Evolutionary conservation across 2,113 vertebrate species (phyloP).

Genomic region (Rousettus leschenaultii): DNA sequence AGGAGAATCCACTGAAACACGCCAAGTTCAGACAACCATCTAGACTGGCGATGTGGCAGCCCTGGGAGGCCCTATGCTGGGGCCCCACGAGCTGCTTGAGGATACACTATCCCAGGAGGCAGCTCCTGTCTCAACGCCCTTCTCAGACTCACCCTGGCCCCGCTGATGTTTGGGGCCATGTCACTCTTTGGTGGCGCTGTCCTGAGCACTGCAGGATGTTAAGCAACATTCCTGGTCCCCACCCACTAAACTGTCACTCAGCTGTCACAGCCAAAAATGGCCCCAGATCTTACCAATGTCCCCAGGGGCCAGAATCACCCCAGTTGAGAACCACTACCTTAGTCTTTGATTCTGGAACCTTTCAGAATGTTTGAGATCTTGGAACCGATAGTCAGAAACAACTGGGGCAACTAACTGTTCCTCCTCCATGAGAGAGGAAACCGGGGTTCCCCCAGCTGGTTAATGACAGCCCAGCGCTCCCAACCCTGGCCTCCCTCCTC

Average conservation of each 20-base stretch:
- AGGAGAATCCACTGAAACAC: neutral
- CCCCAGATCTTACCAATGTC: neutral
- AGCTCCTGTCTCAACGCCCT: neutral
- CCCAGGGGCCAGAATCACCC: neutral
- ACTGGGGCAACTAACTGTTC: too few relatives aligned
- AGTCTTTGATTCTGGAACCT: neutral
- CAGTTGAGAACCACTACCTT: neutral
- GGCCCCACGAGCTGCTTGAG: too few relatives aligned
- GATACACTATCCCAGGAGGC: neutral
- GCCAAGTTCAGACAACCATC: neutral
- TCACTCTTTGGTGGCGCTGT: rapidly evolving
- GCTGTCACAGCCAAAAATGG: neutral
- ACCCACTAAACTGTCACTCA: neutral
- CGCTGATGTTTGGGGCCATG: rapidly evolving
- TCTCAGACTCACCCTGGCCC: neutral
- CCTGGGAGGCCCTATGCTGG: neutral
- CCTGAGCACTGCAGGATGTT: neutral
- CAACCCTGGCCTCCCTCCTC: too few relatives aligned
- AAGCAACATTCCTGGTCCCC: neutral
- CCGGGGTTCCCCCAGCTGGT: neutral
- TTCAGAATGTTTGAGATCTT: neutral
- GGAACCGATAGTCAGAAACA: neutral
- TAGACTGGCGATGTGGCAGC: rapidly evolving
- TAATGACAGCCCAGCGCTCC: neutral
- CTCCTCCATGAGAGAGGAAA: neutral